Evolutionary conservation across 2,113 vertebrate genomes (phyloP).

Genomic region (human (Homo sapiens)): DNA sequence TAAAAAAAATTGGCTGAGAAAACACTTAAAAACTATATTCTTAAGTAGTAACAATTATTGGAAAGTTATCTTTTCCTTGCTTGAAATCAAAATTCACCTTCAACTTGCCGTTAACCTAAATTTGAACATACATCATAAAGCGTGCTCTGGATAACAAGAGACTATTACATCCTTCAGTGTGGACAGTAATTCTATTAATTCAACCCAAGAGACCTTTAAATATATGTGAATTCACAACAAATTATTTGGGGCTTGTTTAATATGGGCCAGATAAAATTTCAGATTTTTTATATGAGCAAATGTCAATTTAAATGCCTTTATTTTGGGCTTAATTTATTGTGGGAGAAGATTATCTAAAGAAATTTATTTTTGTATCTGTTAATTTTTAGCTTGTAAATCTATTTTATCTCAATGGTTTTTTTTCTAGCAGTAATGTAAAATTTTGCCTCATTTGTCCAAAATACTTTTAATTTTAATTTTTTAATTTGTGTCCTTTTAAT

Average conservation of each 20-base stretch:
- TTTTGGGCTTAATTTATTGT: neutral
- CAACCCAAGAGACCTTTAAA: neutral
- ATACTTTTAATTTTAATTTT: no score
- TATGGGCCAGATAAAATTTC: neutral
- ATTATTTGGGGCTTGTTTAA: constrained; percentile 47
- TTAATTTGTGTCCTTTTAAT: neutral
- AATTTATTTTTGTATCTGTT: neutral
- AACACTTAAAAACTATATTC: neutral
- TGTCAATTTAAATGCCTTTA: constrained; percentile 9
- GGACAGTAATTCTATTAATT: neutral
- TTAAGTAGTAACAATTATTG: neutral
- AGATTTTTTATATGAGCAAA: neutral
- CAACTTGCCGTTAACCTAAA: neutral
- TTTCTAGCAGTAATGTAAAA: neutral
- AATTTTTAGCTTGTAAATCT: neutral
- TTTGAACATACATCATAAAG: neutral
- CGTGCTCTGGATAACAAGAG: neutral
- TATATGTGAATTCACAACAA: neutral
- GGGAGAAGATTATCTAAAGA: neutral
- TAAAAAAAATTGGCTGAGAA: neutral
- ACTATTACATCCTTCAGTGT: neutral
- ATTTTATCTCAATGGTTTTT: neutral
- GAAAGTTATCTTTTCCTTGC: neutral
- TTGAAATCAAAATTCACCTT: constrained; percentile 30
- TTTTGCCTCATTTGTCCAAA: neutral